A percentile compares a stretch with the other conserved stretches of the same genome.
phyloP scores from a whole-genome alignment of 2,888 invertebrate genomes.

The Tribolium freemani region DNA sequence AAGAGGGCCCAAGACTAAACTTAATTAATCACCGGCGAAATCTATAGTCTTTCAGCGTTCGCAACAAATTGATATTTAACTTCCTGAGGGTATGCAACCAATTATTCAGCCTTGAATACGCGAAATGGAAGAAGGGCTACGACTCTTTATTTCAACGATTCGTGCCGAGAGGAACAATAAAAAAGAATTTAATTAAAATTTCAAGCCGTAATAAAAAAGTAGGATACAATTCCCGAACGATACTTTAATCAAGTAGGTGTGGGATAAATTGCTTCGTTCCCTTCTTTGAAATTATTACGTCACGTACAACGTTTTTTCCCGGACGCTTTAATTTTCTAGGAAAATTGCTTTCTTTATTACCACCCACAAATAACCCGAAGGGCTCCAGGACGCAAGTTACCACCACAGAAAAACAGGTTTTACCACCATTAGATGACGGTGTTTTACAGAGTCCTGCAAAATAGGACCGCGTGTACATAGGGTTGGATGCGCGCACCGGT shows the following conservation, averaged over 20 bases:
- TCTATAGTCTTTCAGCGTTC: conserved; percentile 56
- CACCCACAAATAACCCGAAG: background rate
- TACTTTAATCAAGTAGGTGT: conserved; percentile 54
- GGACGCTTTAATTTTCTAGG: conserved; percentile 46
- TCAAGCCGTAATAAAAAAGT: conserved; percentile 41
- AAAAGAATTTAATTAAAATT: conserved; percentile 47
- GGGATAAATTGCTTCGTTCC: conserved; percentile 54
- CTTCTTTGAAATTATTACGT: conserved; percentile 54
- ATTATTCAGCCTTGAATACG: conserved; percentile 32
- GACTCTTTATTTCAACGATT: conserved; percentile 14
- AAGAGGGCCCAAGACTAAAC: conserved; percentile 53
- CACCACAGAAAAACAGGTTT: no score
- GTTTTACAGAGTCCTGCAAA: background rate
- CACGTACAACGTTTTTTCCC: conserved; percentile 51
- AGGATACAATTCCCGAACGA: conserved; percentile 49
- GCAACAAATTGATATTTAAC: conserved; percentile 44
- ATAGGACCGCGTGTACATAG: background rate
- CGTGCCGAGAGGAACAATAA: background rate
- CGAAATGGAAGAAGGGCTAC: background rate
- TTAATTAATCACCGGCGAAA: conserved; percentile 58
- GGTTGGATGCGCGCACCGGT: background rate
- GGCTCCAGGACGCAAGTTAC: background rate
- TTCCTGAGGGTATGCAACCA: conserved; percentile 36
- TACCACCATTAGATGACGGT: background rate
- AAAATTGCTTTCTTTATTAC: conserved; percentile 37